Evolutionary conservation across 2,888 invertebrate genomes (phyloP).

Genomic region (Dascillus cervinus): DNA sequence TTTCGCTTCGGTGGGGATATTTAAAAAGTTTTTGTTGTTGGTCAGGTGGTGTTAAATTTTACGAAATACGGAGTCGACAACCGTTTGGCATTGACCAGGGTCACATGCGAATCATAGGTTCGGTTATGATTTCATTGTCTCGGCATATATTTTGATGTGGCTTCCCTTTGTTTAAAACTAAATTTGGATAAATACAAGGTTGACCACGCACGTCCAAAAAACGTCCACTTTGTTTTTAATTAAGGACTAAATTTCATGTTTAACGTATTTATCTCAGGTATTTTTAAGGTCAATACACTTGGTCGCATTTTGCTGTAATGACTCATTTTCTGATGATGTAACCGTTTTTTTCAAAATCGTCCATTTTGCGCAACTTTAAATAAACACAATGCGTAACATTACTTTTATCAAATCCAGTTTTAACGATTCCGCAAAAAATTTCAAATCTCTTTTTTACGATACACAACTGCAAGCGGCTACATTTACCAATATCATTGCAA

Average conservation of each 20-base stretch:
- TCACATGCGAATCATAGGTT: conserved; percentile 28
- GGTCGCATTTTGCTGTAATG: conserved; percentile 9
- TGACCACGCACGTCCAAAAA: too few relatives aligned
- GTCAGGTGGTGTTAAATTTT: conserved; percentile 20
- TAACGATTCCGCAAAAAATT: too few relatives aligned
- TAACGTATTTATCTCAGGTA: conserved; percentile 12
- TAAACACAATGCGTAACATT: too few relatives aligned
- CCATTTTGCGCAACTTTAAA: background rate
- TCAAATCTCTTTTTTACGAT: too few relatives aligned
- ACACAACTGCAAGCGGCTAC: too few relatives aligned
- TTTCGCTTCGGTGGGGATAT: background rate
- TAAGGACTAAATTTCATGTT: conserved; percentile 9
- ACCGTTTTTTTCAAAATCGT: conserved; percentile 7
- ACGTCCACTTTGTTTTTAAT: conserved; percentile 7
- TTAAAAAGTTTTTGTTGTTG: conserved; percentile 10
- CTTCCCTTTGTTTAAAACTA: conserved; percentile 19
- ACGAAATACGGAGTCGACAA: conserved; percentile 48
- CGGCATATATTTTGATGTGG: conserved; percentile 16
- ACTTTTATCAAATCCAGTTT: too few relatives aligned
- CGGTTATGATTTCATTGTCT: conserved; percentile 18
- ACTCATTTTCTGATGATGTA: conserved; percentile 10
- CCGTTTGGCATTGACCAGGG: conserved; percentile 37
- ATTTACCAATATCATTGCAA: too few relatives aligned
- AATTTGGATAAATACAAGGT: conserved; percentile 11
- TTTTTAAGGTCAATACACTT: conserved; percentile 12